These are phyloP conservation scores for Australoheros scitulus DNA, from an alignment of 2,113 vertebrate genomes.

Conservation along the genomic window DNA sequence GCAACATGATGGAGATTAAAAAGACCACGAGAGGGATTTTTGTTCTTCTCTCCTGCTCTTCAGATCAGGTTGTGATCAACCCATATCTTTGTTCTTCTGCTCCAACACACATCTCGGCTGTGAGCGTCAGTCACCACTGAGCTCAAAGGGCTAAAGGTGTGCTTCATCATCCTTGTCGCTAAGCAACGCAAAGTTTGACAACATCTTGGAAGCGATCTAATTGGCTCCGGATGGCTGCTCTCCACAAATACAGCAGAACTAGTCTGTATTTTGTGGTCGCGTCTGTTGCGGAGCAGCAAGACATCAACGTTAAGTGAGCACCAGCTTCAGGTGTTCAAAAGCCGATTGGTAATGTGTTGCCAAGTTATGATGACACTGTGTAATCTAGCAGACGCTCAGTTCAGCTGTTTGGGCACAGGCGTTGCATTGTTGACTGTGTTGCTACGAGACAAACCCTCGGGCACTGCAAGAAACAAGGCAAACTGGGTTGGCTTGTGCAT, in stretches of 20 bases:
- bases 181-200: slow-evolving; percentile 36
- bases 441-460: not conserved
- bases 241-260: not conserved
- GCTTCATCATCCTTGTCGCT: slow-evolving; percentile 32
- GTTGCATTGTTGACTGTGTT: not conserved
- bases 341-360: not conserved
- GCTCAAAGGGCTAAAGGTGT: slow-evolving; percentile 16
- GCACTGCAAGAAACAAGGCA: not conserved
- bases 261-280: not conserved
- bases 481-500: not conserved
- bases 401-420: not conserved
- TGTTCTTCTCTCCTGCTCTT: not conserved
- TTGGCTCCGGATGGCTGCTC: slow-evolving; percentile 1
- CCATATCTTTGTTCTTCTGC: slow-evolving; percentile 6
- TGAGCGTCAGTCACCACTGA: not conserved
- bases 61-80: not conserved
- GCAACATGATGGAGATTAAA: slow-evolving; percentile 45
- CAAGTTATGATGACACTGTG: not conserved
- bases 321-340: slow-evolving; percentile 8
- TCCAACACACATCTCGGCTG: not conserved
- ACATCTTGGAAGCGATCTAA: slow-evolving; percentile 16
- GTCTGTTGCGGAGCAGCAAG: not conserved
- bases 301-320: not conserved
- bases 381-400: not conserved
- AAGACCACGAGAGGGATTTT: slow-evolving; percentile 5